phyloP scores from a whole-genome alignment of 1,140 invertebrate genomes.

The Tigriopus japonicus region DNA sequence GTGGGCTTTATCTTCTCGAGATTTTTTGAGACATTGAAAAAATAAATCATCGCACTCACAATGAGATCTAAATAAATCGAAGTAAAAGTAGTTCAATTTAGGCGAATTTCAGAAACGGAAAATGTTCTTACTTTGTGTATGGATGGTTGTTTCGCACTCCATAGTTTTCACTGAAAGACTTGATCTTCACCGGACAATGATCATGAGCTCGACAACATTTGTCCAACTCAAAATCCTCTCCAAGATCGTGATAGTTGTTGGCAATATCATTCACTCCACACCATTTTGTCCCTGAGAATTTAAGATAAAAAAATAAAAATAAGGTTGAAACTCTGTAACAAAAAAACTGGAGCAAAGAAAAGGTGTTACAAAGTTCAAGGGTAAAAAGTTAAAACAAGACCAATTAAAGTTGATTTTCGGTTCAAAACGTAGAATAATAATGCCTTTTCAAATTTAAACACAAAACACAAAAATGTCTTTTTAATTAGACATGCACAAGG shows the following conservation, averaged over 20 bases:
- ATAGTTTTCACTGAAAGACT: slow-evolving; percentile 48
- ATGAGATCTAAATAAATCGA: slow-evolving; percentile 38
- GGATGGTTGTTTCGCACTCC: slow-evolving; percentile 60
- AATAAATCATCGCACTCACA: slow-evolving; percentile 64
- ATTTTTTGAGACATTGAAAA: slow-evolving; percentile 56
- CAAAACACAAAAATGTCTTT: too few species aligned
- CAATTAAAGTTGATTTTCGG: too few species aligned
- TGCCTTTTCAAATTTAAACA: too few species aligned
- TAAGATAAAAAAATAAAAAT: too few species aligned
- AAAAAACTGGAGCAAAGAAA: too few species aligned
- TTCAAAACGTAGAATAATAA: too few species aligned
- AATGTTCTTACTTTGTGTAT: slow-evolving; percentile 51
- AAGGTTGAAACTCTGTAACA: too few species aligned
- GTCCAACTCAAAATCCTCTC: slow-evolving; percentile 35
- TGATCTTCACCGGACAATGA: slow-evolving; percentile 51
- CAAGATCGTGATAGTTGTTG: slow-evolving; percentile 9
- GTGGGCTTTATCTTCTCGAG: slow-evolving; percentile 28
- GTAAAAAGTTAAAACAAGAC: too few species aligned
- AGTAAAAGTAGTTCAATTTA: slow-evolving; percentile 6
- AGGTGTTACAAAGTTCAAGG: too few species aligned
- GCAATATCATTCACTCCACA: slow-evolving; percentile 11
- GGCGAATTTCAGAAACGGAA: not conserved
- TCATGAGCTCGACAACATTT: slow-evolving; percentile 67
- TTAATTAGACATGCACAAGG: too few species aligned
- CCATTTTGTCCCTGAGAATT: slow-evolving; percentile 2